Evolutionary conservation across 2,797 vertebrate species (phyloP).

Genomic region (Cyclura pinguis): DNA sequence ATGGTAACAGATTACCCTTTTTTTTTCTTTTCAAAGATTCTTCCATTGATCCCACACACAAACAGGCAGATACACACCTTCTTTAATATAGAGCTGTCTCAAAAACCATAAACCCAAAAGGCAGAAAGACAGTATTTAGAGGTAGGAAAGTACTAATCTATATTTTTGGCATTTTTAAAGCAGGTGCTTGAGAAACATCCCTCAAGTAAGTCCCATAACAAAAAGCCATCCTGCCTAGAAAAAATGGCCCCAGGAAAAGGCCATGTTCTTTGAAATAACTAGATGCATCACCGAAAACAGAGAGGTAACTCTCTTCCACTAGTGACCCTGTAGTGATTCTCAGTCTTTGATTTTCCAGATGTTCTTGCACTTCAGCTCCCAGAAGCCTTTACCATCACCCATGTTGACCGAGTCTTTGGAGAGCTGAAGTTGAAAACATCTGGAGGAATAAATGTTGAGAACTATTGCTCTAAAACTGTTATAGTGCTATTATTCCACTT

Average conservation of each 20-base stretch:
- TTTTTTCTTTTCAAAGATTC: constrained; percentile 60
- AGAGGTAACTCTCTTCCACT: background rate
- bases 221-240: background rate
- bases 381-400: too few species aligned
- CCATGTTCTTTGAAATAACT: background rate
- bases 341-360: too few species aligned
- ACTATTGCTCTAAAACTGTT: too few species aligned
- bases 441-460: too few species aligned
- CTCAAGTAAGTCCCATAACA: background rate
- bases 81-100: constrained; percentile 26
- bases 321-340: background rate
- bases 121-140: constrained; percentile 47
- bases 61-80: too few species aligned
- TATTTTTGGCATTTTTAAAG: constrained; percentile 32
- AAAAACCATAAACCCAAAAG: constrained; percentile 45
- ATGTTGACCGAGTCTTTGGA: too few species aligned
- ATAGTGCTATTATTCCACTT: too few species aligned
- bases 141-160: background rate
- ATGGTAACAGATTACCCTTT: constrained; percentile 62
- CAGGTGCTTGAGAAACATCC: background rate
- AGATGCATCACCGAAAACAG: background rate
- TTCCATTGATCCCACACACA: constrained; percentile 18
- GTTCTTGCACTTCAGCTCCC: too few species aligned
- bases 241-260: background rate
- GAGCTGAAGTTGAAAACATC: too few species aligned